Conservation (phyloP, 1,140 invertebrate genomes). For the Drosophila ercepeae region DNA sequence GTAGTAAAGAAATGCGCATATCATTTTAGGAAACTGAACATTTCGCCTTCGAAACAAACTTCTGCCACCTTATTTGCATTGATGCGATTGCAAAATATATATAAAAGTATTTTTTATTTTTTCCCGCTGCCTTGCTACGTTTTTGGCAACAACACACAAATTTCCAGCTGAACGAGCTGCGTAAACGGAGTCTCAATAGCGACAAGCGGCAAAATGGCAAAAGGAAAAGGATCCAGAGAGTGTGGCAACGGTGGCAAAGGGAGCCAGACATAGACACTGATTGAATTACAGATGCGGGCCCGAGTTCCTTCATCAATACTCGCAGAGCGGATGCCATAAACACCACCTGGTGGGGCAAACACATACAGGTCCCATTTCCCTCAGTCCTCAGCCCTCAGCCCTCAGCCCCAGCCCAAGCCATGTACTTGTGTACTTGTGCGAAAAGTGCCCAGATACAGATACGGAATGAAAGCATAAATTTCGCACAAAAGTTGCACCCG, state of each 20-base stretch:
- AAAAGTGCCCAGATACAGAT: constrained; percentile 75
- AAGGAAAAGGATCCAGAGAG: constrained; percentile 23
- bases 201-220: constrained; percentile 36
- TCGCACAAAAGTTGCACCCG: constrained; percentile 81
- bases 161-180: constrained; percentile 77
- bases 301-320: constrained; percentile 82
- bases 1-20: constrained; percentile 65
- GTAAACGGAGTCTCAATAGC: constrained; percentile 59
- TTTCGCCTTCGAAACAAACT: constrained; percentile 36
- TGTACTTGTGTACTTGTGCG: constrained; percentile 54
- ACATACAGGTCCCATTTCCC: constrained; percentile 48
- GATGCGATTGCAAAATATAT: constrained; percentile 64
- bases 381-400: background rate
- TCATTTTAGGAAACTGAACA: constrained; percentile 55
- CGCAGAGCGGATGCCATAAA: constrained; percentile 82
- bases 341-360: constrained; percentile 71
- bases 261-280: constrained; percentile 81
- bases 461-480: constrained; percentile 75
- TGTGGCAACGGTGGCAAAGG: constrained; percentile 8
- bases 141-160: constrained; percentile 52
- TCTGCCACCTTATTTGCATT: constrained; percentile 74
- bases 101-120: constrained; percentile 35
- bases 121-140: background rate
- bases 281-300: constrained; percentile 80
- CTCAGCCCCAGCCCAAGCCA: constrained; percentile 37